Evolutionary conservation across 1,140 invertebrate genomes (phyloP), one percentile per base, ranked within the genome.

Genomic region (Drosophila nikananu): DNA sequence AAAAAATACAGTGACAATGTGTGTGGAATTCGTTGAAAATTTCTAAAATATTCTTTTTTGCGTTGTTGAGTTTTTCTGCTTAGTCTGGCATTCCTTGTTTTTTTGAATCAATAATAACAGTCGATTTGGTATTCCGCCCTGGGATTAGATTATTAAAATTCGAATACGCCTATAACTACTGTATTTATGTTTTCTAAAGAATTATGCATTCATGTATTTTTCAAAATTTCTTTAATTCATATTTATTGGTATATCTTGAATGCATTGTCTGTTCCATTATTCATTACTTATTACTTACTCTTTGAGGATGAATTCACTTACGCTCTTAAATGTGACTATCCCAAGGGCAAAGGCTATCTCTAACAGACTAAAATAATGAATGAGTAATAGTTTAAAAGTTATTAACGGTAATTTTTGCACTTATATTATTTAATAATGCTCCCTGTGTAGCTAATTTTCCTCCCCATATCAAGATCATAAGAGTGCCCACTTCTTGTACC

Each of bases 401-500:
- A 1, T 27, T 35, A 12, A 4, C 6, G 12, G 13, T 19, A 10
- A 32, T 10, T 32, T 10, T 32, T 32, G 8, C 7, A 32, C 5
- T 35, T 23, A 10, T 3, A 27, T 46, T 12, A 12, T 13, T 60
- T 27, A 12, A 15, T 41, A 39, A 66, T 65, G 39, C 55, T 25
- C 41, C 46, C 27, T 13, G 41, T n/a, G 23, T 25, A 35, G 35
- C 21, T 21, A 44, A n/a, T 54, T 3, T 8, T 32, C 62, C 25
- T 19, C 8, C 13, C 19, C 32, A 58, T 64, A 35, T 44, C 21
- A 52, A 27, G 41, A 32, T 54, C 58, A 35, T 9, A 55, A 52
- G 10, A 27, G 13, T 82, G 44, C 59, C 49, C 75, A 32, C 67
- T 44, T 44, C 37, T n/a, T 41, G n/a, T 27, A 10, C 17, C 13